Percentiles rank a stretch among this genome's conserved stretches.
phyloP scores from a whole-genome alignment of 2,888 invertebrate genomes.

The Lydus trimaculatus region DNA sequence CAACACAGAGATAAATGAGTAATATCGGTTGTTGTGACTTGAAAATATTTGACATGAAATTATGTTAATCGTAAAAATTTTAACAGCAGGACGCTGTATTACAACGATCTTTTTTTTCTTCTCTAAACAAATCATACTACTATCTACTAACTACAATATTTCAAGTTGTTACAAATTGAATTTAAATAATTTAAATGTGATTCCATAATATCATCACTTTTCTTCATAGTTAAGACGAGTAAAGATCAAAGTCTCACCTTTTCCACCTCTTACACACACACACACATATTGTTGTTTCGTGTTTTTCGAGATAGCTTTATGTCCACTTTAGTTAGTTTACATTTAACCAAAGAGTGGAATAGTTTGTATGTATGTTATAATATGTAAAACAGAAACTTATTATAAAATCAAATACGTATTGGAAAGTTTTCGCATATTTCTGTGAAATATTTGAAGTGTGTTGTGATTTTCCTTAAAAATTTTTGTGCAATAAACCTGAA shows the following conservation, averaged over 20 bases:
- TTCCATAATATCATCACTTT: slow-evolving; percentile 17
- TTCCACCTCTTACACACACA: slow-evolving; percentile 22
- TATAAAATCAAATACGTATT: neutral
- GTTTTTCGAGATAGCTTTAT: slow-evolving; percentile 22
- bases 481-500: neutral
- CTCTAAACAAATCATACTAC: too few species aligned
- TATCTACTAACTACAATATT: too few species aligned
- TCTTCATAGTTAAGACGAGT: slow-evolving; percentile 13
- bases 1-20: neutral
- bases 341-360: slow-evolving; percentile 23
- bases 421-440: neutral
- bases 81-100: neutral
- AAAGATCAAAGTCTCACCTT: slow-evolving; percentile 28
- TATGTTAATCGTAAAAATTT: too few species aligned
- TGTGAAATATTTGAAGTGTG: neutral
- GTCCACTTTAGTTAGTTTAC: slow-evolving; percentile 25
- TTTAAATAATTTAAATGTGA: too few species aligned
- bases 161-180: too few species aligned
- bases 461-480: neutral
- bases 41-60: too few species aligned
- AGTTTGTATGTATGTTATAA: too few species aligned
- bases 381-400: neutral
- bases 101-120: neutral
- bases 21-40: neutral
- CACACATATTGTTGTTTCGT: slow-evolving; percentile 24